phyloP scores from a whole-genome alignment of 2,888 invertebrate genomes.

The Eremobia ochroleuca region DNA sequence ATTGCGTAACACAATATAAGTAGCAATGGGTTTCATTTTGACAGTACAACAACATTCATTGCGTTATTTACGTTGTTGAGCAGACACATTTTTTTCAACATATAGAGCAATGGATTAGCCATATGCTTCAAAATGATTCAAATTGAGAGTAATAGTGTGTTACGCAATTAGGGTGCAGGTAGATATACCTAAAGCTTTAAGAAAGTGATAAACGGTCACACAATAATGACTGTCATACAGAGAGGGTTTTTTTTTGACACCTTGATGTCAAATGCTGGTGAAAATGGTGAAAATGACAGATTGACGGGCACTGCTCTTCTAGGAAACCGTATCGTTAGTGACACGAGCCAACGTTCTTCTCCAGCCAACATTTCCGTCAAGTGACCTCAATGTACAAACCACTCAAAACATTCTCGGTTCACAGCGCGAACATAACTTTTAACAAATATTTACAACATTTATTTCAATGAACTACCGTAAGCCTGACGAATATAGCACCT shows the following conservation, averaged over 20 bases:
- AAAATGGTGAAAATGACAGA: neutral
- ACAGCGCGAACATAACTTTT: slow-evolving; percentile 13
- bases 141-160: too few species aligned
- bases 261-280: too few species aligned
- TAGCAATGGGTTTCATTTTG: too few species aligned
- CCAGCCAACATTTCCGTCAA: neutral
- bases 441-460: neutral
- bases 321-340: neutral
- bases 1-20: too few species aligned
- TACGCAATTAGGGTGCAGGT: too few species aligned
- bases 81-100: too few species aligned
- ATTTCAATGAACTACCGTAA: neutral
- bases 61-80: too few species aligned
- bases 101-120: too few species aligned
- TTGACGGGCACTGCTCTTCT: neutral
- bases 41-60: too few species aligned
- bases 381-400: slow-evolving; percentile 38
- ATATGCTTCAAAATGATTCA: too few species aligned
- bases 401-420: slow-evolving; percentile 10
- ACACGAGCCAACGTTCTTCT: too few species aligned
- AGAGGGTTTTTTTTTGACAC: neutral
- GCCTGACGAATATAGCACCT: neutral
- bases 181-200: neutral
- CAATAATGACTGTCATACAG: neutral
- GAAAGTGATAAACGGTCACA: neutral